Evolutionary conservation across 2,888 invertebrate genomes (phyloP).

Genomic region (Morpho helenor): DNA sequence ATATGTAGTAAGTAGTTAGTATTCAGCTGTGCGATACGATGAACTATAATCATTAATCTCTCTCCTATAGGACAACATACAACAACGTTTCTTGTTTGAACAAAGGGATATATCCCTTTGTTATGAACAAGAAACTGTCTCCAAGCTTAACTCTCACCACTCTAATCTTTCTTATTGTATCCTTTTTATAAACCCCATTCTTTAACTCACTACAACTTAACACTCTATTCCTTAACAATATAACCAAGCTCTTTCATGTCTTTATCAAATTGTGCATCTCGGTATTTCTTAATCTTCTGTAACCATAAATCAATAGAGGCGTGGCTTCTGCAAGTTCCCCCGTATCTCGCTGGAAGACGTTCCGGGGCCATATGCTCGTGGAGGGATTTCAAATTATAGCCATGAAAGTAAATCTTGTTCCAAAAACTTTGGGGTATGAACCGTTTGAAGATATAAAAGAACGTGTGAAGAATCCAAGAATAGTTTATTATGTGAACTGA

Average conservation of each 20-base stretch:
- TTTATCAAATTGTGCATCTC: constrained; percentile 71
- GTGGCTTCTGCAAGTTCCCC: constrained; percentile 77
- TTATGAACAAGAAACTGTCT: too few species aligned
- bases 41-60: too few species aligned
- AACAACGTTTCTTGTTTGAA: too few species aligned
- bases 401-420: constrained; percentile 65
- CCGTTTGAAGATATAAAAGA: constrained; percentile 87
- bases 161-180: too few species aligned
- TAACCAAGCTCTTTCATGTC: constrained; percentile 84
- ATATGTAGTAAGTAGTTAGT: too few species aligned
- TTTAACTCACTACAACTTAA: too few species aligned
- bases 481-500: constrained; percentile 88
- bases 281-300: constrained; percentile 72
- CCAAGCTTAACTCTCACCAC: too few species aligned
- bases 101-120: too few species aligned
- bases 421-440: constrained; percentile 83
- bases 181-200: too few species aligned
- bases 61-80: too few species aligned
- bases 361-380: constrained; percentile 52
- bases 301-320: constrained; percentile 78
- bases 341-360: constrained; percentile 53
- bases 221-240: constrained; percentile 59
- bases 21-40: too few species aligned
- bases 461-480: constrained; percentile 88
- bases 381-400: constrained; percentile 57